phyloP scores from a whole-genome alignment of 1,140 invertebrate species.

The Euschistus heros region DNA sequence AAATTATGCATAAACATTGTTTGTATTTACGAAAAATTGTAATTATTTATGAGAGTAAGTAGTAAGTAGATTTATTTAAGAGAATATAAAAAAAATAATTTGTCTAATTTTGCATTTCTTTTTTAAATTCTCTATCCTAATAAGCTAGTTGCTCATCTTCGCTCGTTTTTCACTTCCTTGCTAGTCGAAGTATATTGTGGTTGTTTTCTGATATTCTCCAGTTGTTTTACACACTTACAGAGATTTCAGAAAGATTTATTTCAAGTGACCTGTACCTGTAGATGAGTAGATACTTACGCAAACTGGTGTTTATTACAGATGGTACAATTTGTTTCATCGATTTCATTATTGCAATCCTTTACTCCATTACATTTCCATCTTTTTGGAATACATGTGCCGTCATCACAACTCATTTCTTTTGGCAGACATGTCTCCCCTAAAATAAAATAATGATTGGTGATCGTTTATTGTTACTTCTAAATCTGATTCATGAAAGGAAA shows the following conservation, averaged over 20 bases:
- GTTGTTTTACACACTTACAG: too few species aligned
- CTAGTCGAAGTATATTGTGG: too few species aligned
- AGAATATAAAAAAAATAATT: too few species aligned
- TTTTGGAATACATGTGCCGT: constrained; percentile 48
- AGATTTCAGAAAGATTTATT: too few species aligned
- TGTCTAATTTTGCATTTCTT: not conserved
- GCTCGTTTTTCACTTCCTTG: too few species aligned
- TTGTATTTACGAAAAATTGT: too few species aligned
- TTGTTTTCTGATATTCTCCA: too few species aligned
- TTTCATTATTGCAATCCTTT: constrained; percentile 49
- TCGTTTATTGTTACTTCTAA: not conserved
- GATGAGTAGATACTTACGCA: constrained; percentile 9
- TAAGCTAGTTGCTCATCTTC: too few species aligned
- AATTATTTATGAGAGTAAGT: too few species aligned
- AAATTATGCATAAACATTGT: not conserved
- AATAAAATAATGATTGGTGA: not conserved
- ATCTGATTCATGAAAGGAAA: not conserved
- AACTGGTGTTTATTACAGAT: constrained; percentile 25
- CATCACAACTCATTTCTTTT: constrained; percentile 49
- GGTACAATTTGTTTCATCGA: constrained; percentile 51
- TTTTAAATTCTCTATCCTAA: not conserved
- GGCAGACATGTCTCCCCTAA: constrained; percentile 39
- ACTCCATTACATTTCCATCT: constrained; percentile 56
- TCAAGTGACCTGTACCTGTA: too few species aligned
- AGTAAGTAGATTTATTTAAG: too few species aligned